Conservation (phyloP, 2,797 vertebrate genomes). For the Catamblyrhynchus diadema region DNA sequence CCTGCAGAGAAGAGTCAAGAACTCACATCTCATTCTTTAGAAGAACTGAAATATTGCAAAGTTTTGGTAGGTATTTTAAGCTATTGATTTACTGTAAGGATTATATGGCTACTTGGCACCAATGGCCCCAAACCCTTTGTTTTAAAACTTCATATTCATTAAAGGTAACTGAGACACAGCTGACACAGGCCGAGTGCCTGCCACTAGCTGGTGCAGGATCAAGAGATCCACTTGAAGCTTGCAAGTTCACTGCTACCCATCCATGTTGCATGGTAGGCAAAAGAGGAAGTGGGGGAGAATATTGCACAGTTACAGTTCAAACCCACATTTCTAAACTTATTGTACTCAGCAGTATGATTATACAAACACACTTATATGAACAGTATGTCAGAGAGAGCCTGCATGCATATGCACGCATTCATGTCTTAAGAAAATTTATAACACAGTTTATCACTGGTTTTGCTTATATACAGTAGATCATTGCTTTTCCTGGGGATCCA, state of each 20-base stretch:
- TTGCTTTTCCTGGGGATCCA: background rate
- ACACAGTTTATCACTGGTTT: background rate
- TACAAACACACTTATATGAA: background rate
- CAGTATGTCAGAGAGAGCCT: background rate
- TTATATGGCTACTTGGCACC: background rate
- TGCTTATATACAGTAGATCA: background rate
- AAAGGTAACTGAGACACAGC: background rate
- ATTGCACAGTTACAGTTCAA: background rate
- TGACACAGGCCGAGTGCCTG: background rate
- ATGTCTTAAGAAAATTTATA: background rate
- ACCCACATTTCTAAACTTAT: background rate
- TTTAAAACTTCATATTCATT: background rate
- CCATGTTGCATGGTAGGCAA: fast-evolving
- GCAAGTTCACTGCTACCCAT: background rate
- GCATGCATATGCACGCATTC: background rate
- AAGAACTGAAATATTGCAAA: background rate
- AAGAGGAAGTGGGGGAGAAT: no score
- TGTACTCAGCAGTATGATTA: background rate
- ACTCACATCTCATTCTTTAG: background rate
- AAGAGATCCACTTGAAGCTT: background rate
- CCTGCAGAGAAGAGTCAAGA: constrained; percentile 74
- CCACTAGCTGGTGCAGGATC: background rate
- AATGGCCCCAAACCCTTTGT: background rate
- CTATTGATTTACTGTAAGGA: background rate
- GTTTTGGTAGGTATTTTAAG: background rate